Evolutionary conservation across 2,113 vertebrate species (phyloP), one percentile per base, ranked within the genome.

Genomic region (Pollachius pollachius): DNA sequence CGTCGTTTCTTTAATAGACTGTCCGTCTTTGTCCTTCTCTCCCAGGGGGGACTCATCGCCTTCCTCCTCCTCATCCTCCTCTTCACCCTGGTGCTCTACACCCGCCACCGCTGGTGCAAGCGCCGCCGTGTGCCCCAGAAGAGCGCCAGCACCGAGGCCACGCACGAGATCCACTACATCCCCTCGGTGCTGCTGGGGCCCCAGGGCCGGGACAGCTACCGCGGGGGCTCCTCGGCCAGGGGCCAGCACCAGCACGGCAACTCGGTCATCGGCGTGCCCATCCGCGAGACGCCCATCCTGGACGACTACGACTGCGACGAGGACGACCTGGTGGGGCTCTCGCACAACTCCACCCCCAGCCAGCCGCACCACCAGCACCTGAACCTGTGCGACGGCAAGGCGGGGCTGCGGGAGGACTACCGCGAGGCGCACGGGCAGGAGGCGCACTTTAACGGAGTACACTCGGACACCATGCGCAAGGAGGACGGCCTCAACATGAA

Each of bases 81-180:
- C 64, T 97, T 99, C 92, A 96, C 95, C 0, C 94, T 98, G 67
- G 97, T 96, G 3, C 87, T 99, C 30, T 97, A 96, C 0, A 97
- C 96, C 2, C 97, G 97, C 61, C 92, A 97, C 4, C 96, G 95
- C 25, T 99, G 96, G 96, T 95, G 96, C 88, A 96, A 96, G 73
- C 94, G 96, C 0, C 93, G 96, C 23, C 92, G 95, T 3, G 92
- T 96, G 59, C 97, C 96, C 0, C 97, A 99, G 90, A 99, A 99
- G 87, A 99, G 97, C 0, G 97, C 97, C 19, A 99, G 97, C 84
- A 97, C 97, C 0, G 97, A 99, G 87, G 97, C 97, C 82, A 99
- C 96, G 0, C 97, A 99, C 0, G 97, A 99, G 90, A 99, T 99
- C 86, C 97, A 99, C 90, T 99, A 99, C 89, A 99, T 98, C 68